Percentiles rank a stretch among this genome's conserved stretches.
phyloP scores from a whole-genome alignment of 53 echinoderm and acorn worm species.

The Crossaster papposus region DNA sequence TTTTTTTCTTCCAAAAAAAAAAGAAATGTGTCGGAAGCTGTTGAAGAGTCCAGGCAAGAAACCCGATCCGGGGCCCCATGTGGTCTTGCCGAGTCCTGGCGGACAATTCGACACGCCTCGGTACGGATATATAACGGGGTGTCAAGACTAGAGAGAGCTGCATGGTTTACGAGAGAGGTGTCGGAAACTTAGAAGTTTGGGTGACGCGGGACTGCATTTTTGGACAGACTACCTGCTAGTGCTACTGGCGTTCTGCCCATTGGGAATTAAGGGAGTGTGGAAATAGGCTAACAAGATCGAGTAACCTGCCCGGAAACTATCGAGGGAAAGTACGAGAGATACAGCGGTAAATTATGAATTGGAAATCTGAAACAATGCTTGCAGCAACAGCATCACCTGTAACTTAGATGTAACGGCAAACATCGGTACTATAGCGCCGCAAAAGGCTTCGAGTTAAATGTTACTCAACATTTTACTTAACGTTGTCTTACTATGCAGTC shows the following conservation, averaged over 20 bases:
- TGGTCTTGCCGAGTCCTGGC: neutral
- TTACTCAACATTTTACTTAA: no score
- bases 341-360: neutral
- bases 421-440: no score
- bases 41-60: neutral
- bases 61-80: neutral
- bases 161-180: neutral
- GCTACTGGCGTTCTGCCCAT: neutral
- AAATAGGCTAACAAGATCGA: no score
- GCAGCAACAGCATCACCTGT: neutral
- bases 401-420: neutral
- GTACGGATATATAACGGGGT: neutral
- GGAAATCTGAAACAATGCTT: neutral
- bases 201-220: neutral
- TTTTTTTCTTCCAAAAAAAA: no score
- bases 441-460: no score
- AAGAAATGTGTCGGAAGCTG: neutral
- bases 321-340: no score
- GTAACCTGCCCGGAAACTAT: no score
- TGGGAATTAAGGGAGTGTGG: neutral
- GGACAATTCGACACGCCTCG: slow-evolving; percentile 1
- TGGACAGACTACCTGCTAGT: neutral
- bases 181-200: neutral
- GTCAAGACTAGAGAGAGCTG: neutral
- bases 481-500: no score